phyloP scores from a whole-genome alignment of 1,140 invertebrate genomes.

The Formica exsecta region DNA sequence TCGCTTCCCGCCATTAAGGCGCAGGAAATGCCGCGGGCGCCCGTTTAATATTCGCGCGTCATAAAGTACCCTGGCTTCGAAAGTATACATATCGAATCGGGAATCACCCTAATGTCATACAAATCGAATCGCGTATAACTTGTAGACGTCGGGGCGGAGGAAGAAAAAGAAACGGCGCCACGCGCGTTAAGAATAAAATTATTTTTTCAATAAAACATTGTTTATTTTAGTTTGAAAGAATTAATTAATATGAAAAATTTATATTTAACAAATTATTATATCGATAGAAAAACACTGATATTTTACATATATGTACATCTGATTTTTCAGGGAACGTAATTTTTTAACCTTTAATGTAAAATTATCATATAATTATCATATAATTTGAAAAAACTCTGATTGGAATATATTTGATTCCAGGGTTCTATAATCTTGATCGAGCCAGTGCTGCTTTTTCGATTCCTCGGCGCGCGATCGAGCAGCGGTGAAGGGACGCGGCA shows the following conservation, averaged over 20 bases:
- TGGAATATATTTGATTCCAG: not conserved
- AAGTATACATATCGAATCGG: not conserved
- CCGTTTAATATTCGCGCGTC: conserved; percentile 52
- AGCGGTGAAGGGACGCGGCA: conserved; percentile 37
- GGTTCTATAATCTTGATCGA: not conserved
- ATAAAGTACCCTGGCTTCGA: conserved; percentile 34
- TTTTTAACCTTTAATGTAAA: not conserved
- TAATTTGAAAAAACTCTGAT: not conserved
- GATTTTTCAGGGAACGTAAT: not conserved
- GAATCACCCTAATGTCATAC: conserved; percentile 14
- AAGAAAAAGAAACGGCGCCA: not conserved
- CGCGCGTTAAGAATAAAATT: not conserved
- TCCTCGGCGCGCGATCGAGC: conserved; percentile 26
- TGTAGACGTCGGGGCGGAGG: not conserved
- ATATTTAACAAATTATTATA: not conserved
- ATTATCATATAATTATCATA: not conserved
- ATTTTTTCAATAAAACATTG: not conserved
- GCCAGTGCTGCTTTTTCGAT: conserved; percentile 9
- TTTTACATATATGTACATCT: too few species aligned
- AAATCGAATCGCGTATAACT: conserved; percentile 19
- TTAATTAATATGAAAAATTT: not conserved
- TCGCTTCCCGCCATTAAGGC: conserved; percentile 49
- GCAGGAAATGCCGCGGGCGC: conserved; percentile 33
- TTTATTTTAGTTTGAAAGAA: not conserved
- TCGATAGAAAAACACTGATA: too few species aligned